A percentile compares a stretch with the other conserved stretches of the same genome.
Conservation (phyloP, 2,888 invertebrate genomes). For the Nephrotoma appendiculata region DNA sequence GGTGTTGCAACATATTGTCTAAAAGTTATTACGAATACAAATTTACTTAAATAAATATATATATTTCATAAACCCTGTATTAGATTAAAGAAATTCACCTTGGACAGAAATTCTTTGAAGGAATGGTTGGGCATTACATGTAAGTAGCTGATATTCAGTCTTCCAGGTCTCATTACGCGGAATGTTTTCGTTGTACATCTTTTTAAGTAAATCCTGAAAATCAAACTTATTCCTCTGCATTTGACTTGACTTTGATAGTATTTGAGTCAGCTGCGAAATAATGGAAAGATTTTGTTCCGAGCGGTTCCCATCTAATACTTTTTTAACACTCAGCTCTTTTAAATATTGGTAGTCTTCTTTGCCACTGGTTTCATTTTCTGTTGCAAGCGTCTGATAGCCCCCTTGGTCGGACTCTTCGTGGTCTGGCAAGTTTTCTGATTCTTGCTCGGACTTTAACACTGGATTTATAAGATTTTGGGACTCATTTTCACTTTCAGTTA, state of each 20-base stretch:
- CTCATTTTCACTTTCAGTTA: background rate
- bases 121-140: constrained; percentile 70
- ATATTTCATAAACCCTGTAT: background rate
- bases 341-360: background rate
- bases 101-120: constrained; percentile 60
- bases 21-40: background rate
- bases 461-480: background rate
- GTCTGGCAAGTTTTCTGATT: background rate
- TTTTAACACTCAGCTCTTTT: constrained; percentile 14
- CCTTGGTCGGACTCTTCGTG: background rate
- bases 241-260: constrained; percentile 38
- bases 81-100: constrained; percentile 47
- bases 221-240: constrained; percentile 44
- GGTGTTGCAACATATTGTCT: constrained; percentile 59
- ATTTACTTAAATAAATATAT: background rate
- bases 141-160: constrained; percentile 44
- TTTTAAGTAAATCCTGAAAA: constrained; percentile 54
- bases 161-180: constrained; percentile 44
- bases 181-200: constrained; percentile 46
- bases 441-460: constrained; percentile 1
- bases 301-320: background rate
- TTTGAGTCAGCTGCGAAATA: constrained; percentile 41
- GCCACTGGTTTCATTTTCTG: background rate
- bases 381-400: constrained; percentile 4
- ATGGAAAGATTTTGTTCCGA: constrained; percentile 21